These are phyloP conservation scores for Arbacia lixula DNA, from an alignment of 53 echinoderm and acorn worm genomes.

Conservation along the genomic window DNA sequence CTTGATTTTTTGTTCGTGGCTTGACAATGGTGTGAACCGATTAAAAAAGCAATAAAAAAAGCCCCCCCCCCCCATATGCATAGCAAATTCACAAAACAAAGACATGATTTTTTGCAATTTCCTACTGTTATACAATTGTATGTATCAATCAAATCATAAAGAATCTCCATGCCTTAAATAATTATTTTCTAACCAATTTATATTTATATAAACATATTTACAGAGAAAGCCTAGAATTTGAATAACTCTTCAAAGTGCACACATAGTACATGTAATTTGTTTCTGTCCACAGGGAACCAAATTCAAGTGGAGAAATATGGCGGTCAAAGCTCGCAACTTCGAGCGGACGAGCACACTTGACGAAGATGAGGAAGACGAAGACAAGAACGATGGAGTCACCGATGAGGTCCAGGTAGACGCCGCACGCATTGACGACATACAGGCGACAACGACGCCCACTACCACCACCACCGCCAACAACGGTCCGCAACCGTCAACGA, in stretches of 20 bases:
- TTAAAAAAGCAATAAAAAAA: too few relatives aligned
- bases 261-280: not conserved
- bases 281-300: slow-evolving; percentile 11
- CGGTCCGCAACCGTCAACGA: not conserved
- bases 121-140: too few relatives aligned
- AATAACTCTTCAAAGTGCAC: not conserved
- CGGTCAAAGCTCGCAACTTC: slow-evolving; percentile 42
- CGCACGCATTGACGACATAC: not conserved
- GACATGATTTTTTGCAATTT: too few relatives aligned
- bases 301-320: slow-evolving; percentile 59
- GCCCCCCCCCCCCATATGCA: too few relatives aligned
- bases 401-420: not conserved
- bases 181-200: too few relatives aligned
- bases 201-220: too few relatives aligned
- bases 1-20: too few relatives aligned
- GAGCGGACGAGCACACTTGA: slow-evolving; percentile 3
- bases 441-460: not conserved
- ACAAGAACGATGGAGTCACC: not conserved
- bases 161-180: too few relatives aligned
- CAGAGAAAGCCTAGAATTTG: too few relatives aligned
- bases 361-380: slow-evolving; percentile 35
- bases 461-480: not conserved
- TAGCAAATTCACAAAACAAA: too few relatives aligned
- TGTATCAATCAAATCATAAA: too few relatives aligned
- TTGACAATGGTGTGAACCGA: too few relatives aligned